Evolutionary conservation across 2,113 vertebrate species (phyloP).

Genomic region (Saccopteryx bilineata): DNA sequence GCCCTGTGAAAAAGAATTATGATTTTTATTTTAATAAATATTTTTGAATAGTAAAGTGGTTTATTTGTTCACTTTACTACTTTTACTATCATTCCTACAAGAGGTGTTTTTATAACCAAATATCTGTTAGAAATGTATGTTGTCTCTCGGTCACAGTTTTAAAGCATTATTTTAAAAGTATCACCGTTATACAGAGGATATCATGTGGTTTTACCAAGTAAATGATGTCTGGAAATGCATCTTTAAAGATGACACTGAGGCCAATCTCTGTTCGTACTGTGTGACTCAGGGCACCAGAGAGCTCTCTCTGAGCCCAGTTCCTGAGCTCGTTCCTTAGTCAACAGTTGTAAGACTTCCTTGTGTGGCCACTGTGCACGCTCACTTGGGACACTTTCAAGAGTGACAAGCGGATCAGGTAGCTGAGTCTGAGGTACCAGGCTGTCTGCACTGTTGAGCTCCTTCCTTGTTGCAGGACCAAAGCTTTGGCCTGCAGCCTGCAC

Average conservation of each 20-base stretch:
- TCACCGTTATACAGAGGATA: background rate
- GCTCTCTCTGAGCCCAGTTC: background rate
- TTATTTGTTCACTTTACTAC: background rate
- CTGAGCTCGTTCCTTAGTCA: background rate
- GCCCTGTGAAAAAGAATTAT: background rate
- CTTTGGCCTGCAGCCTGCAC: background rate
- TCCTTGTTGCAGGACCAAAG: background rate
- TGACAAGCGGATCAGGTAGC: background rate
- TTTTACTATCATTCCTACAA: background rate
- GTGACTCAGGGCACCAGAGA: background rate
- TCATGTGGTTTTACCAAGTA: background rate
- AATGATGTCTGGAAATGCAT: background rate
- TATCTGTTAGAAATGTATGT: slow-evolving; percentile 22
- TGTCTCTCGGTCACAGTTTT: background rate
- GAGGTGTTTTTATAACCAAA: background rate
- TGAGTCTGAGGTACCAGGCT: background rate
- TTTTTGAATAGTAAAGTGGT: background rate
- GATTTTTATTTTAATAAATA: background rate
- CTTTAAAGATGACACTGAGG: slow-evolving; percentile 25
- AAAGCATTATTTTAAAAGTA: background rate
- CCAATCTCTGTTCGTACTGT: background rate
- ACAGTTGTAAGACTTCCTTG: background rate
- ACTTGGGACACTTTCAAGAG: background rate
- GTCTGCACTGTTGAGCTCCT: background rate
- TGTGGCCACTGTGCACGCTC: background rate